Conservation (phyloP, 1,140 invertebrate species). For the Penaeus japonicus region DNA sequence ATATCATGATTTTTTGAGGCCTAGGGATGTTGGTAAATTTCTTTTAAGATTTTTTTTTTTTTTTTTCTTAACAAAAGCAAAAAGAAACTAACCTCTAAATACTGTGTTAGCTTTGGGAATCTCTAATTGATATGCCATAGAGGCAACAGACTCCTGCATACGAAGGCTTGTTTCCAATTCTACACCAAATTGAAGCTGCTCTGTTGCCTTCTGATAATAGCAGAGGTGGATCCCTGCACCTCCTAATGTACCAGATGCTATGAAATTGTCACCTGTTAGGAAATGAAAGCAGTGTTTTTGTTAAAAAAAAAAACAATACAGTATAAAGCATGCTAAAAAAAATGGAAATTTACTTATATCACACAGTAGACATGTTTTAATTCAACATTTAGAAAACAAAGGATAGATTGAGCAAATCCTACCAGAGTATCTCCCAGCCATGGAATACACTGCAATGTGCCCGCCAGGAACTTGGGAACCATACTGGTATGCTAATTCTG, state of each 20-base stretch:
- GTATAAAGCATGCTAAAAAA: not conserved
- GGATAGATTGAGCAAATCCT: constrained; percentile 19
- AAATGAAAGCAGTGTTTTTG: not conserved
- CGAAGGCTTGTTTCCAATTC: constrained; percentile 87
- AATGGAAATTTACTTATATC: not conserved
- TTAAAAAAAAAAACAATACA: not conserved
- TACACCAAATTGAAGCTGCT: constrained; percentile 84
- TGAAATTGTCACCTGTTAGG: constrained; percentile 65
- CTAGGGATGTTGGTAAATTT: not conserved
- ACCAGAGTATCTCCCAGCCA: constrained; percentile 79
- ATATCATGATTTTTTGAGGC: no score
- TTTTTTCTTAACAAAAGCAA: constrained; percentile 25
- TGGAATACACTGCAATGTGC: constrained; percentile 83
- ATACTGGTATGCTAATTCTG: constrained; percentile 91
- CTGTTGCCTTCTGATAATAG: constrained; percentile 94
- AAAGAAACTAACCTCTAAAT: constrained; percentile 70
- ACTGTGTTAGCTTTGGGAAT: constrained; percentile 93
- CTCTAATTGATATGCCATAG: constrained; percentile 95
- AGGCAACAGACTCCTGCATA: constrained; percentile 89
- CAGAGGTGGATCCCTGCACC: constrained; percentile 84
- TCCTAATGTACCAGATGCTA: constrained; percentile 79
- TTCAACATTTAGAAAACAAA: not conserved
- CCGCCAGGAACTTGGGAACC: constrained; percentile 86
- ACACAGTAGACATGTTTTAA: not conserved
- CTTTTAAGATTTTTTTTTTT: no score